Evolutionary conservation across 2,888 invertebrate genomes (phyloP), one percentile per base, ranked within the genome.

Genomic region (Criorhina ranunculi): DNA sequence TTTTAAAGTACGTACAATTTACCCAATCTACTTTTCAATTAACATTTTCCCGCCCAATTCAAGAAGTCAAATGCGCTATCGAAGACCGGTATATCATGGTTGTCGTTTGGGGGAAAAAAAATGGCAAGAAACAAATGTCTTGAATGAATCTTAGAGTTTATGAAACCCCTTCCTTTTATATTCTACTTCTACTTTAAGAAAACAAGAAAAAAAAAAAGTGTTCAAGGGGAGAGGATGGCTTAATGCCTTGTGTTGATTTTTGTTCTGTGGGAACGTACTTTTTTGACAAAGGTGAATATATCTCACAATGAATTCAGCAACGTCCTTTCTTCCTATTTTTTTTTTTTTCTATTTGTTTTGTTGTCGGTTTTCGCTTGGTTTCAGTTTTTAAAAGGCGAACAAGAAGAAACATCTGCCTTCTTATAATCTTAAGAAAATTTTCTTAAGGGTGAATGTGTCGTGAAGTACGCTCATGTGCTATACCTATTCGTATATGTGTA

Each of bases 41-140:
- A 59, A 24, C 4, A 11, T 59, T 49, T 72, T 42, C 53, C 62
- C 73, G 42, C 73, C 73, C 73, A 73, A 73, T 42, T 73, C 73
- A 55, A 53, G 44, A 73, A 73, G 73, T 62, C 62, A 57, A 29
- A 51, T 24, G n/a, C n/a, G n/a, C 9, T 7, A 55, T 19, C 0
- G 19, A 46, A 29, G 1, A 31, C 42, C 31, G 35, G 12, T 12
- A 59, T 40, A 12, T n/a, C 5, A 64, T 11, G 5, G 15, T 1
- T 55, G 53, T 55, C 11, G 4, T 9, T 19, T 49, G 11, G 19
- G n/a, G 24, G 19, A 51, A 62, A 31, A 49, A 49, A 35, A 5
- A 24, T 35, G 11, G n/a, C 37, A 67, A 67, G 57, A 35, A 70
- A 66, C 6, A 2, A 46, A 46, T 11, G 44, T 42, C 17, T 53